Evolutionary conservation across 2,888 invertebrate species (phyloP).

Genomic region (Synanthedon tipuliformis): DNA sequence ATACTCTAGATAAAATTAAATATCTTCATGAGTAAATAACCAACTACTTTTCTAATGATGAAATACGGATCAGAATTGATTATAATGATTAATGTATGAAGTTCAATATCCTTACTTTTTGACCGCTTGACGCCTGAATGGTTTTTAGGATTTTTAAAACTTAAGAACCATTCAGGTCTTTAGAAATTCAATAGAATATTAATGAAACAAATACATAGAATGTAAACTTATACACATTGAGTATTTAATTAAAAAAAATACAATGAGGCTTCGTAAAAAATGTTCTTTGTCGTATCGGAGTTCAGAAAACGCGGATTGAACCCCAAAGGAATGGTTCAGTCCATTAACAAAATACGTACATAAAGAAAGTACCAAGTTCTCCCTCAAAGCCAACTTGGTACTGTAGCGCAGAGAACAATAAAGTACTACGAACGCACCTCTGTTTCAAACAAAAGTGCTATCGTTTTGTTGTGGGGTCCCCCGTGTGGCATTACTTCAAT

Average conservation of each 20-base stretch:
- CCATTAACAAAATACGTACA: neutral
- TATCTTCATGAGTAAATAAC: too few species aligned
- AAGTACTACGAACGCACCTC: constrained; percentile 10
- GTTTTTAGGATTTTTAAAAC: too few species aligned
- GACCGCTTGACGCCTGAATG: too few species aligned
- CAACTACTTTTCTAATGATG: too few species aligned
- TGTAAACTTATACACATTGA: too few species aligned
- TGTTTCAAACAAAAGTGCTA: constrained; percentile 14
- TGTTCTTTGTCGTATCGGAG: neutral
- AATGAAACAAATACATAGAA: too few species aligned
- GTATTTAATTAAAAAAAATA: neutral
- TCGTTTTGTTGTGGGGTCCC: constrained; percentile 21
- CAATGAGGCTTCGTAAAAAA: neutral
- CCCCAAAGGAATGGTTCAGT: neutral
- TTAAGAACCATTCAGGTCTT: too few species aligned
- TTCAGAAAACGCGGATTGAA: neutral
- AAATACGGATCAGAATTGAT: too few species aligned
- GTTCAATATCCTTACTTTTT: too few species aligned
- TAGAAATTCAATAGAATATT: too few species aligned
- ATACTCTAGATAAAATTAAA: too few species aligned
- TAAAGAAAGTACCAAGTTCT: neutral
- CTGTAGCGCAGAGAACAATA: constrained; percentile 12
- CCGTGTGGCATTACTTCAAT: constrained; percentile 29
- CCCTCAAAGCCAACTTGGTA: neutral
- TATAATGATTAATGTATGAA: too few species aligned